Conservation (phyloP, 1,140 invertebrate species). For the Polypedilum pembai region DNA sequence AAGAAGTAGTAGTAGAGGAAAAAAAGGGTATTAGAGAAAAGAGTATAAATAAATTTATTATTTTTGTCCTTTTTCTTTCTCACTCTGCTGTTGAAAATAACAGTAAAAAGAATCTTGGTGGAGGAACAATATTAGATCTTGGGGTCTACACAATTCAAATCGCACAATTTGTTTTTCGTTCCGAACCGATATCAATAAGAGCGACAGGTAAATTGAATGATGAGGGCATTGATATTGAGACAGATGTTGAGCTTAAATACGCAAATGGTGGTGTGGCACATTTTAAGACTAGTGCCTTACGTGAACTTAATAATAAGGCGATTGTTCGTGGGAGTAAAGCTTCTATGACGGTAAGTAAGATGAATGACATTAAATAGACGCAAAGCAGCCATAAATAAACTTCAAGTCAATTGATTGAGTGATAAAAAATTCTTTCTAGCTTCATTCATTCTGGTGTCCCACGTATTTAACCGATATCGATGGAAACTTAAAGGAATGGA, state of each 20-base stretch:
- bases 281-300: conserved; percentile 48
- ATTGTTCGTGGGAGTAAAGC: conserved; percentile 45
- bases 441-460: conserved; percentile 45
- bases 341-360: conserved; percentile 48
- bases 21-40: not conserved
- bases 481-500: conserved; percentile 47
- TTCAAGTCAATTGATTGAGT: conserved; percentile 28
- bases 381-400: not conserved
- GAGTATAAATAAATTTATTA: not conserved
- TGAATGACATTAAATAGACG: not conserved
- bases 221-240: conserved; percentile 60
- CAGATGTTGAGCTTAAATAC: conserved; percentile 56
- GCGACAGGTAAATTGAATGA: conserved; percentile 58
- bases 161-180: conserved; percentile 58
- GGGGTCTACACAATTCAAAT: conserved; percentile 78
- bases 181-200: conserved; percentile 53
- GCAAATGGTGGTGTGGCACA: conserved; percentile 55
- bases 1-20: not conserved
- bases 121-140: conserved; percentile 72
- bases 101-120: conserved; percentile 59
- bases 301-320: not conserved
- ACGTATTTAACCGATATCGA: conserved; percentile 40
- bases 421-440: conserved; percentile 33
- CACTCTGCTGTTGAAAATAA: conserved; percentile 32
- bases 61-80: not conserved